Percentiles rank a stretch among this genome's conserved stretches.
Conservation (phyloP, 2,113 vertebrate species). For the Galbula dea region DNA sequence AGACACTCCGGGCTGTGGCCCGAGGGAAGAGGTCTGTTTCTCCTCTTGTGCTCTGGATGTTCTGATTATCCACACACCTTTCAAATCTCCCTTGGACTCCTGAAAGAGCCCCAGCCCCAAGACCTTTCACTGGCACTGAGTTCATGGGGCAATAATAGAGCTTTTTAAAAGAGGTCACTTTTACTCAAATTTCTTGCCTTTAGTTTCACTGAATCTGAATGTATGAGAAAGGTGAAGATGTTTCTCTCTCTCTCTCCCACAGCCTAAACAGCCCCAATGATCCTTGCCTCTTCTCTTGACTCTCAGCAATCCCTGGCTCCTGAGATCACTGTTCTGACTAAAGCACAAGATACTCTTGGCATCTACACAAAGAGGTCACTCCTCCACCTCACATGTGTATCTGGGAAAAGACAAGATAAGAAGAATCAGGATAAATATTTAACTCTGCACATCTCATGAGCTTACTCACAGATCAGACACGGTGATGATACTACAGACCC, state of each 20-base stretch:
- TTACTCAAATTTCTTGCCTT: not conserved
- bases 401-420: not conserved
- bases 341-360: not conserved
- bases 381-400: fast-evolving
- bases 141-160: not conserved
- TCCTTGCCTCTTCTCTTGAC: not conserved
- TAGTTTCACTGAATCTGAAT: not conserved
- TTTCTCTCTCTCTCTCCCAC: too few relatives aligned
- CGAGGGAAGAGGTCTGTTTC: not conserved
- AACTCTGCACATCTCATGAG: not conserved
- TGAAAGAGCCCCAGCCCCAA: too few relatives aligned
- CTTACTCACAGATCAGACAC: not conserved
- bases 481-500: fast-evolving
- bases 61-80: not conserved
- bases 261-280: not conserved
- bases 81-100: not conserved
- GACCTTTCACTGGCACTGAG: not conserved
- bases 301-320: too few relatives aligned
- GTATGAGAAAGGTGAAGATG: not conserved
- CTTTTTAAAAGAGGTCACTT: not conserved
- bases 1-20: not conserved
- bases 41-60: too few relatives aligned
- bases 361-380: not conserved
- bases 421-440: not conserved
- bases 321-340: not conserved